Base-by-base conservation (phyloP, 2,888 invertebrate species). In the Sphinx pinastri region DNA sequence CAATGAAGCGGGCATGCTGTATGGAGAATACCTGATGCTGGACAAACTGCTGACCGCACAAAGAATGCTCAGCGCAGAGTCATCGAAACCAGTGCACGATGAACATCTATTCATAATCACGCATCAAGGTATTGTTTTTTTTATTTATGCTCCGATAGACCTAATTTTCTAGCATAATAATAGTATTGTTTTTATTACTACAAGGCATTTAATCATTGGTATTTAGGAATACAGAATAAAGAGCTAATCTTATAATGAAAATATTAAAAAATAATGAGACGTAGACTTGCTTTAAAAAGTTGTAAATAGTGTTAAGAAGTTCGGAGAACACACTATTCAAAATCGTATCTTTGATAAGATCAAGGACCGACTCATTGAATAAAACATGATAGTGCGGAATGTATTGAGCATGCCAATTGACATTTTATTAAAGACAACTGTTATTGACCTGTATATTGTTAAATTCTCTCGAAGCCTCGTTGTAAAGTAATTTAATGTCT, bases 101-200 rank as follows among this genome's bases (percentile, higher is more conserved):
- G 99, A 99, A 84, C 99, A 99, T 92, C 95, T 99, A 10, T 99
- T 99, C 88, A 99, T 99, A 73, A 95, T 99, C 69, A 99, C 98
- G 13, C 99, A 99, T 94, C 99, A 99, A 96, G 98, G 99, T 99
- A 77, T 19, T 4, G 31, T 14, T n/a, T 19, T 19, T 6, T 55
- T 55, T 14, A 25, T 3, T 57, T 10, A 12, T 16, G 14, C 51
- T 13, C 7, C 10, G 11, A 51, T 13, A 51, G 51, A 51, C 51
- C 51, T 13, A 13, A 5, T 2, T 51, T 13, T 10, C 10, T 12
- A 13, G 11, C 51, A 51, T 51, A 38, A 38, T 38, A 38, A 38
- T 38, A 38, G 38, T 38, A 38, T 38, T 3, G 38, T 38, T 38
- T 38, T 38, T 38, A 38, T 38, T 38, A 8, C 8, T 38, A 38